These are phyloP conservation scores for Mus minutoides DNA, from an alignment of 2,797 vertebrate species.

Conservation along the genomic window DNA sequence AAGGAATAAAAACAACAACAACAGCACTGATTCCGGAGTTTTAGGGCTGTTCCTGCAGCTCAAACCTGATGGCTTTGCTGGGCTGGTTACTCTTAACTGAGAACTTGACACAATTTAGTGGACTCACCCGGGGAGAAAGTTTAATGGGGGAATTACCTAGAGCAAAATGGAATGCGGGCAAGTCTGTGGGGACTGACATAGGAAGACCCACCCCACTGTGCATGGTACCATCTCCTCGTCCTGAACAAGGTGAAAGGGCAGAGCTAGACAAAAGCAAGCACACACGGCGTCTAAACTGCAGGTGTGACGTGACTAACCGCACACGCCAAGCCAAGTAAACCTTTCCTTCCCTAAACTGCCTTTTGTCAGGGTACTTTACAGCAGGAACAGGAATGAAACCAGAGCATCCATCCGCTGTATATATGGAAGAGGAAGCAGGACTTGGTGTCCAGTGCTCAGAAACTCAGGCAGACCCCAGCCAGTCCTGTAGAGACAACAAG, in stretches of 20 bases:
- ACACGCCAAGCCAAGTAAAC: not conserved
- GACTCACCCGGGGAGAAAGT: not conserved
- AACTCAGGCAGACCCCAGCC: not conserved
- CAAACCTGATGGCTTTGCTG: not conserved
- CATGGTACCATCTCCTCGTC: not conserved
- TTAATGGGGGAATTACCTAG: not conserved
- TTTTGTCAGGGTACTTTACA: not conserved
- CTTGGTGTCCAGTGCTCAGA: not conserved
- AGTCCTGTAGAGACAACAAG: not conserved
- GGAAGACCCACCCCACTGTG: not conserved
- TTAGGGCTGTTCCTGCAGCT: not conserved
- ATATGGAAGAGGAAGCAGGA: not conserved
- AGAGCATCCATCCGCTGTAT: not conserved
- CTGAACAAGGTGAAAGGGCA: not conserved
- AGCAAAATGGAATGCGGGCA: not conserved
- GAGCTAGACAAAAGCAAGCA: not conserved
- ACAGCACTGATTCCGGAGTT: not conserved
- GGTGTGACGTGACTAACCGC: not conserved
- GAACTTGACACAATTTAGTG: not conserved
- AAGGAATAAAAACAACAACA: not conserved
- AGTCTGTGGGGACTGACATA: not conserved
- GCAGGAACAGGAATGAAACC: not conserved
- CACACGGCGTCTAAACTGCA: not conserved
- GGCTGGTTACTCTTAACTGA: not conserved
- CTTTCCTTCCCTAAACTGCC: not conserved